A percentile compares a stretch with the other conserved stretches of the same genome.
These are phyloP conservation scores for Girardinus metallicus DNA, from an alignment of 2,797 vertebrate genomes.

Conservation along the genomic window DNA sequence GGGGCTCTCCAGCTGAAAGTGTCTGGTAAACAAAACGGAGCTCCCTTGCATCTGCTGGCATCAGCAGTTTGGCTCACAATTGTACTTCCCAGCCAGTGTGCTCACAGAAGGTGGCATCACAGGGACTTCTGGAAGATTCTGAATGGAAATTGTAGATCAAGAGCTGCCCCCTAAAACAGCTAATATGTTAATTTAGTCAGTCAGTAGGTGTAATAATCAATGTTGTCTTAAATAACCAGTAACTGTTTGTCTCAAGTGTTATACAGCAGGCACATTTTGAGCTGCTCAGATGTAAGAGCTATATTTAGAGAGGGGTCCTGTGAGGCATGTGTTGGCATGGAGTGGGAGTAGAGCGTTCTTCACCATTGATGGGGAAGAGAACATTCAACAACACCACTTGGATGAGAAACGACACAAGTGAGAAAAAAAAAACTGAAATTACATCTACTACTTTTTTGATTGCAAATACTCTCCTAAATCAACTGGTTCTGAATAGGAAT, in stretches of 20 bases:
- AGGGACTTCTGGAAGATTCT: slow-evolving; percentile 59
- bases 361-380: slow-evolving; percentile 78
- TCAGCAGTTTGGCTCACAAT: slow-evolving; percentile 84
- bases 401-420: slow-evolving; percentile 57
- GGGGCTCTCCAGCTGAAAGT: slow-evolving; percentile 75
- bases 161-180: neutral
- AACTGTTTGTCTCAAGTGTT: slow-evolving; percentile 29
- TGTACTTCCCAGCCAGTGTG: slow-evolving; percentile 76
- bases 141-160: slow-evolving; percentile 6
- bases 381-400: slow-evolving; percentile 64
- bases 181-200: neutral
- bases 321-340: slow-evolving; percentile 88
- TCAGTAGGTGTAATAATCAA: neutral
- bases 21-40: slow-evolving; percentile 83
- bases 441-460: neutral
- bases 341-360: slow-evolving; percentile 72
- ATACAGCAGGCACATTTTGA: slow-evolving; percentile 67
- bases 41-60: slow-evolving; percentile 82
- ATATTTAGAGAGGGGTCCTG: slow-evolving; percentile 95
- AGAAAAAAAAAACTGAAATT: slow-evolving; percentile 12
- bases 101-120: slow-evolving; percentile 61
- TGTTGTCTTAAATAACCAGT: slow-evolving; percentile 1
- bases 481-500: neutral
- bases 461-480: neutral
- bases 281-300: slow-evolving; percentile 77